A percentile compares a stretch with the other conserved stretches of the same genome.
Conservation (phyloP, 2,888 invertebrate species). For the Spisula subtruncata region DNA sequence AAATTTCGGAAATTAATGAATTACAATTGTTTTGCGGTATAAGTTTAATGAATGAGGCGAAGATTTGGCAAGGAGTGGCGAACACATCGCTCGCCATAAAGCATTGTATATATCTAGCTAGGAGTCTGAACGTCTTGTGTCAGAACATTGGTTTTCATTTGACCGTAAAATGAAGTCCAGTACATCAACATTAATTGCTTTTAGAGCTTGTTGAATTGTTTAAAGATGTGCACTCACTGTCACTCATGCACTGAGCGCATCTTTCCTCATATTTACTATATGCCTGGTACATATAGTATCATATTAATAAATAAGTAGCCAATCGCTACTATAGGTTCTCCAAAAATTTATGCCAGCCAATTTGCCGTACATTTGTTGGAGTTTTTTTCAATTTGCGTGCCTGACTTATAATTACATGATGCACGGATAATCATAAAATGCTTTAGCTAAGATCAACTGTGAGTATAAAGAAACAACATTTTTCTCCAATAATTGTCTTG, state of each 20-base stretch:
- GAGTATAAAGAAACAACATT: too few relatives aligned
- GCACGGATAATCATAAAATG: neutral
- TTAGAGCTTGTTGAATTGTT: slow-evolving; percentile 27
- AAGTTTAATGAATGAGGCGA: neutral
- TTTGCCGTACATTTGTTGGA: neutral
- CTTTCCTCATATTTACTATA: neutral
- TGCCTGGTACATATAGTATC: neutral
- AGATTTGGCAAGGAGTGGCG: neutral
- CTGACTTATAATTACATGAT: neutral
- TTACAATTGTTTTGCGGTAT: too few relatives aligned
- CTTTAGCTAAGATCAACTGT: too few relatives aligned
- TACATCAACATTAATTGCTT: slow-evolving; percentile 33
- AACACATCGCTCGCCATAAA: neutral
- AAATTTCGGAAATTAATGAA: too few relatives aligned
- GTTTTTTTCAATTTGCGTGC: neutral
- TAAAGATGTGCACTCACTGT: slow-evolving; percentile 54
- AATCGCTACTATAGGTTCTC: neutral
- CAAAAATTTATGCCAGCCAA: neutral
- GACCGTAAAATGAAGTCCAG: slow-evolving; percentile 45
- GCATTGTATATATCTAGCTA: neutral
- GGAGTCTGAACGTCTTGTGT: neutral
- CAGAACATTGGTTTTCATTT: slow-evolving; percentile 38
- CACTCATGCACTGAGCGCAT: slow-evolving; percentile 24
- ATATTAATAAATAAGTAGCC: neutral
- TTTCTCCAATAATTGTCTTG: too few relatives aligned